Base-by-base conservation (phyloP, 2,113 vertebrate genomes). In the Clinocottus analis region DNA sequence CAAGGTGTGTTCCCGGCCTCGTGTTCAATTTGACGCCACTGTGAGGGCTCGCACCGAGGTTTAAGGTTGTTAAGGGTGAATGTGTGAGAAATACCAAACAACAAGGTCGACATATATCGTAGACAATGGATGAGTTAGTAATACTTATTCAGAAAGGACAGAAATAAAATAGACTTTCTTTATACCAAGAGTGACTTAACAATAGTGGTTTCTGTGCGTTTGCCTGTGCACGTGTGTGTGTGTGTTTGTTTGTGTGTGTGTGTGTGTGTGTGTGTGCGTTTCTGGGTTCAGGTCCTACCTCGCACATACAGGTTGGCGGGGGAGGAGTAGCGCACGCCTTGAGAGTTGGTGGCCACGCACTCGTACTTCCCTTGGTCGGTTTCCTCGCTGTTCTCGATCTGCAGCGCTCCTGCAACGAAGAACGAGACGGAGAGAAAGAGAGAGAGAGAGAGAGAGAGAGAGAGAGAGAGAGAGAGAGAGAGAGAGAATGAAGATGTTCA, bases 301-400 rank as follows among this genome's bases (percentile, higher is more conserved):
- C 98, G 96, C 95, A 99, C 98, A 77, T 99, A 99, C 86, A 99
- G 96, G 94, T 99, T 99, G 89, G 98, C 98, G 0, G 98, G 98
- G 23, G 98, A 96, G 1, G 98, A 99, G 92, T 99, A 99, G 87
- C 98, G 98, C 77, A 99, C 98, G 1, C 98, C 98, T 0, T 97
- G 97, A 72, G 95, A 96, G 93, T 99, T 99, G 89, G 96, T 97
- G 80, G 98, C 97, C 85, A 99, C 98, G 0, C 98, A 99, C 77
- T 99, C 98, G 1, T 99, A 99, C 89, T 99, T 99, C 90, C 98
- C 98, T 94, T 99, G 98, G 94, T 99, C 98, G 0, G 97, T 98
- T 94, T 99, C 98, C 87, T 99, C 98, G 5, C 97, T 99, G 96
- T 97, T 97, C 72, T 99, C 98, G 0, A 99, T 99, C 93, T 99